Evolutionary conservation across 2,888 invertebrate species (phyloP).

Genomic region (Ditylenchus weischeri): DNA sequence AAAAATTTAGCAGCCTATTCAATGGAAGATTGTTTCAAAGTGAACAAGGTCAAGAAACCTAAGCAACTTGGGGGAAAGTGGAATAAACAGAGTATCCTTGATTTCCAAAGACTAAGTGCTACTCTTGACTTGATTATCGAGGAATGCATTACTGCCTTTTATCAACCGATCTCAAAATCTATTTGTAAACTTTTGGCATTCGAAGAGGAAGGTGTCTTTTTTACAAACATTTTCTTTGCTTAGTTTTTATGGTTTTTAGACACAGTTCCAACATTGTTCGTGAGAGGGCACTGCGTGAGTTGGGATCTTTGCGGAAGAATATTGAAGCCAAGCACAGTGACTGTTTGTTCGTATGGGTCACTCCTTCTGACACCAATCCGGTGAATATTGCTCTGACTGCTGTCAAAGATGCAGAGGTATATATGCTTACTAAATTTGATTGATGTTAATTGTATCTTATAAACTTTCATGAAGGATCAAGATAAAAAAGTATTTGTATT

Average conservation of each 20-base stretch:
- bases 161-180: not conserved
- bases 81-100: too few relatives aligned
- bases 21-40: too few relatives aligned
- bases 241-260: not conserved
- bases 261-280: slow-evolving; percentile 8
- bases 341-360: not conserved
- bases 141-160: not conserved
- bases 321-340: not conserved
- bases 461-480: not conserved
- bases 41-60: too few relatives aligned
- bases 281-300: slow-evolving; percentile 12
- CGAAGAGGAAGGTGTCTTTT: too few relatives aligned
- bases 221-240: not conserved
- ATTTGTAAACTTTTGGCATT: not conserved
- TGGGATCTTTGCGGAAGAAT: slow-evolving; percentile 4
- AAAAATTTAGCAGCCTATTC: too few relatives aligned
- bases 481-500: not conserved
- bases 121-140: too few relatives aligned
- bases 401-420: slow-evolving; percentile 6
- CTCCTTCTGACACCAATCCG: slow-evolving; percentile 2
- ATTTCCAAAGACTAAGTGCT: too few relatives aligned
- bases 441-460: too few relatives aligned
- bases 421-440: too few relatives aligned
- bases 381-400: not conserved
- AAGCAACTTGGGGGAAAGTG: too few relatives aligned